These are phyloP conservation scores for Dicrostonyx torquatus DNA, from an alignment of 2,797 vertebrate species.

Conservation along the genomic window DNA sequence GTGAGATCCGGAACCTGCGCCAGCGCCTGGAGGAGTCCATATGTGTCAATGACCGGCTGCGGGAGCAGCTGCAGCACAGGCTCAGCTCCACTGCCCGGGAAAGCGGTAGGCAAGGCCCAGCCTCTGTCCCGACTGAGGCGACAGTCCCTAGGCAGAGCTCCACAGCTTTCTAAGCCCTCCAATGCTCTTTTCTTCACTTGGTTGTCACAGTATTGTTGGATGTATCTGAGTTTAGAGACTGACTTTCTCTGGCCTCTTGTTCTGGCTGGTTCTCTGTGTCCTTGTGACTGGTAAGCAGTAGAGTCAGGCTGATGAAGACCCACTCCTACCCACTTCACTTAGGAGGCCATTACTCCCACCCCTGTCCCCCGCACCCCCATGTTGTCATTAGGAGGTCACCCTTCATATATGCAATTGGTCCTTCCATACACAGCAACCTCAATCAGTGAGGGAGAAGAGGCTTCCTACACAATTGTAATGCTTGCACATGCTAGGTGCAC, in stretches of 20 bases:
- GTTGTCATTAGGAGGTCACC: not conserved
- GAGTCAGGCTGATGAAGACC: not conserved
- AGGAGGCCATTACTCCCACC: not conserved
- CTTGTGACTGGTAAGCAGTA: not conserved
- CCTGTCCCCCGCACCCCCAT: not conserved
- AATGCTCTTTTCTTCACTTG: not conserved
- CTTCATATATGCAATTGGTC: no score
- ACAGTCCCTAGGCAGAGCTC: not conserved
- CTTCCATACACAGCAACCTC: not conserved
- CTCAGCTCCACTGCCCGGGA: conserved; percentile 84
- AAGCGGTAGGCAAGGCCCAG: conserved; percentile 83
- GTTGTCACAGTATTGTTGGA: not conserved
- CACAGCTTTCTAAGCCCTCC: not conserved
- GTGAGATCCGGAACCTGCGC: conserved; percentile 92
- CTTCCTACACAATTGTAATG: rapidly evolving
- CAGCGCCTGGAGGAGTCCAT: conserved; percentile 95
- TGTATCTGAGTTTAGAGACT: not conserved
- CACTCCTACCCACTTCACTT: rapidly evolving
- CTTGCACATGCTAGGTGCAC: rapidly evolving
- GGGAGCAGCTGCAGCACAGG: conserved; percentile 91
- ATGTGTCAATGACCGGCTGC: conserved; percentile 92
- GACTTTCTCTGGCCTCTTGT: not conserved
- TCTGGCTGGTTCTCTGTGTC: not conserved
- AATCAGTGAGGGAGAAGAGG: not conserved
- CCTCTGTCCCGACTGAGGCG: not conserved